Base-by-base conservation (phyloP, 2,797 vertebrate species). In the Fratercula arctica region DNA sequence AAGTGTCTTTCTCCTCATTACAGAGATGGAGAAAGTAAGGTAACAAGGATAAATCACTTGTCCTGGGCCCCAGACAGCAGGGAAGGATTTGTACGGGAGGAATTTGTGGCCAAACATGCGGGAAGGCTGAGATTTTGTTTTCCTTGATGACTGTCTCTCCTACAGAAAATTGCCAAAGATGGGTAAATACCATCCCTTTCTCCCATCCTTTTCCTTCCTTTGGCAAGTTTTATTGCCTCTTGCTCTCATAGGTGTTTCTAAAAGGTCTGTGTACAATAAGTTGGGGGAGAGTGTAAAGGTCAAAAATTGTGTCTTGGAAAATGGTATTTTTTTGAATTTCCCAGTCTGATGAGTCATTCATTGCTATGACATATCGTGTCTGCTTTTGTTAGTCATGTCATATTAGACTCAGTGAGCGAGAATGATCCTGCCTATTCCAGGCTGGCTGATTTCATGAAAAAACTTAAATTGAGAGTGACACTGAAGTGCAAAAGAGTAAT, bases 381-480 rank as follows among this genome's bases (percentile, higher is more conserved):
- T 97, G 96, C 91, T 97, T 94, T 85, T 94, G 84, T 96, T 97
- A 96, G 95, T 94, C 95, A 85, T 96, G 96, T 97, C 97, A 96
- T 74, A 91, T 97, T 90, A 95, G 90, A 94, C 46, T 80, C 93
- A 43, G 86, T 39, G 92, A 94, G 92, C 37, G 13, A 90, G 94
- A 93, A 69, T 84, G 89, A 76, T 87, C 56, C 75, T 91, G 84
- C 81, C 77, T 96, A 18, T 90, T 95, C 60, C 86, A 82, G 64
- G 81, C 92, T 90, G 77, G 73, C 79, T 94, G 91, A 92, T 94
- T 88, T 85, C 63, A 54, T 57, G 78, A 70, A 94, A 35, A 56
- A 90, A 63, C 43, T 93, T 57, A 95, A 90, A 94, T 96, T 94
- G 87, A 96, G 96, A 97, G 78, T 92, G 97, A 98, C 94, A 95